phyloP scores from a whole-genome alignment of 2,113 vertebrate genomes.

The Leptocoma aspasia region DNA sequence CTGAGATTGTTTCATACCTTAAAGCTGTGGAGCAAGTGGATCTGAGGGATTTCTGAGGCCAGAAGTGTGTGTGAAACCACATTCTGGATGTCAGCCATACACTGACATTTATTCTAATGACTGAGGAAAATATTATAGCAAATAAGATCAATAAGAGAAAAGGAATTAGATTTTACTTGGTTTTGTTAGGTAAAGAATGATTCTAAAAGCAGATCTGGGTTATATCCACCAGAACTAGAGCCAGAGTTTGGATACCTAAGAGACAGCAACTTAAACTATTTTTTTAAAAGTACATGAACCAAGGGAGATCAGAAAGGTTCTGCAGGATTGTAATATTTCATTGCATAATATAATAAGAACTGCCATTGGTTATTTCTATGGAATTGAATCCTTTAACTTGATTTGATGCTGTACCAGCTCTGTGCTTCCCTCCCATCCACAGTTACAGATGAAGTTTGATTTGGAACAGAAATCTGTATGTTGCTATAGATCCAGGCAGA shows the following conservation, averaged over 20 bases:
- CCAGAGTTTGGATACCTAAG: background rate
- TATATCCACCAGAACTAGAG: background rate
- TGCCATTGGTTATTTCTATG: background rate
- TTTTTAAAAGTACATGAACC: accelerated
- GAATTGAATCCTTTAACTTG: background rate
- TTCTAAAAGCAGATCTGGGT: background rate
- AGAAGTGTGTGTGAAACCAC: background rate
- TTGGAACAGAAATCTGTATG: background rate
- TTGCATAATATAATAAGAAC: background rate
- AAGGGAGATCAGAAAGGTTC: background rate
- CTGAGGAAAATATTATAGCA: background rate
- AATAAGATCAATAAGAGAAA: background rate
- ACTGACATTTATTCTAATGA: background rate
- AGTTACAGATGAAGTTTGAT: background rate
- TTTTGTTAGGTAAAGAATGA: background rate
- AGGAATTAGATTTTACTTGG: background rate
- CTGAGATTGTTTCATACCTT: background rate
- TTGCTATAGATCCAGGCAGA: background rate
- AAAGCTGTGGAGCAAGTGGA: background rate
- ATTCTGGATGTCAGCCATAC: background rate
- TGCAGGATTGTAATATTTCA: background rate
- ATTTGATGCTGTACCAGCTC: background rate
- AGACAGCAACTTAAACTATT: background rate
- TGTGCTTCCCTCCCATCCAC: background rate
- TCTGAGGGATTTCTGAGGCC: background rate